Base-by-base conservation (phyloP, 1,140 invertebrate species). In the Wasmannia auropunctata region DNA sequence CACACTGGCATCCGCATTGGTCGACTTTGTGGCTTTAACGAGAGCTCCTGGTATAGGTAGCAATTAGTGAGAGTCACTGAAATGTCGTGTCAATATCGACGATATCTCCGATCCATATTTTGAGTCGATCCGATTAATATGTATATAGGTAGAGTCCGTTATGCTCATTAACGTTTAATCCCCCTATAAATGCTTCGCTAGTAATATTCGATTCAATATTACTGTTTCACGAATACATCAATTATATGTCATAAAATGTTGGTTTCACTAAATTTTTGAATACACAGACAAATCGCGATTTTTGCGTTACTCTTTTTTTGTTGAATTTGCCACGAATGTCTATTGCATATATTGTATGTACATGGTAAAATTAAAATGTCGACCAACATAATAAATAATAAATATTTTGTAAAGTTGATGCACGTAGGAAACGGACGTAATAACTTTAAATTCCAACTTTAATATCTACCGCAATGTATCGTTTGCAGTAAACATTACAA, bases 1-100 rank as follows among this genome's bases (percentile, higher is more conserved):
- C n/a, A 46, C 51, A 34, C 46, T 31, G 46, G 28, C 16, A 37
- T 51, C 25, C 76, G 43, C 54, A 62, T 62, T 56, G 43, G 56
- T 84, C 40, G 70, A 84, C 56, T 84, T 84, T 84, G 81, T 60
- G 81, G 56, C 37, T 60, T 72, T 72, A 56, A 83, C 69, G 54
- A 84, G 70, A 25, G 16, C n/a, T n/a, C 10, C 25, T 31, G 28
- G 14, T 60, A 31, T 76, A 62, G 80, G 28, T 16, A 84, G 70
- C 54, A 84, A 84, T 84, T 84, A 84, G 70, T 25, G 43, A 84
- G 40, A 60, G n/a, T 65, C 31, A 79, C 40, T 62, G 28, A 65
- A 63, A 70, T 43, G 43, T 67, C 40, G n/a, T 65, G 34, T 81
- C 65, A 70, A 70, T 81, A 56, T 40, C 49, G 22, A 16, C 49